Evolutionary conservation across 2,797 vertebrate species (phyloP).

Genomic region (Bufotes viridis): DNA sequence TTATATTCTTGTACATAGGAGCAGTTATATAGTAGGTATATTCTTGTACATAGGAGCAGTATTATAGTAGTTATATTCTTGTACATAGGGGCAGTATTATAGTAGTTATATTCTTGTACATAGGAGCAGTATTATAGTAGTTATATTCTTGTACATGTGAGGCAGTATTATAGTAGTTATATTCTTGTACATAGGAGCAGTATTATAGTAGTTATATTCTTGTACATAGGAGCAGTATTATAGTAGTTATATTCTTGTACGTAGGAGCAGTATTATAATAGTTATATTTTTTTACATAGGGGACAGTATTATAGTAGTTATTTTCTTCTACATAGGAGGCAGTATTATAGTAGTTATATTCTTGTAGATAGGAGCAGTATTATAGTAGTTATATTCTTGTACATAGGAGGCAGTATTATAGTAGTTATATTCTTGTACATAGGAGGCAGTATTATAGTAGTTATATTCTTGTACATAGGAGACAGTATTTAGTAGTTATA

Average conservation of each 20-base stretch:
- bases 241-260: too few species aligned
- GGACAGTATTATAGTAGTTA: neutral
- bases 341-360: neutral
- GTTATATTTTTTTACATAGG: neutral
- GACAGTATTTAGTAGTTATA: neutral
- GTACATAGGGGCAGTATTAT: neutral
- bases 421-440: slow-evolving; percentile 1
- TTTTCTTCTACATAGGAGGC: neutral
- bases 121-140: neutral
- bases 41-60: neutral
- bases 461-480: neutral
- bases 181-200: neutral
- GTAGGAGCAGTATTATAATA: neutral
- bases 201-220: slow-evolving; percentile 9
- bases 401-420: neutral
- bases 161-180: neutral
- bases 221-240: neutral
- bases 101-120: neutral
- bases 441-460: neutral
- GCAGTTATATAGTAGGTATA: neutral
- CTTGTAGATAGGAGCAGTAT: neutral
- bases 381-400: neutral
- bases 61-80: slow-evolving; percentile 6
- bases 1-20: too few species aligned
- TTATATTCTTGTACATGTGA: neutral